Conservation (phyloP, 2,797 vertebrate genomes). For the Melanogrammus aeglefinus region DNA sequence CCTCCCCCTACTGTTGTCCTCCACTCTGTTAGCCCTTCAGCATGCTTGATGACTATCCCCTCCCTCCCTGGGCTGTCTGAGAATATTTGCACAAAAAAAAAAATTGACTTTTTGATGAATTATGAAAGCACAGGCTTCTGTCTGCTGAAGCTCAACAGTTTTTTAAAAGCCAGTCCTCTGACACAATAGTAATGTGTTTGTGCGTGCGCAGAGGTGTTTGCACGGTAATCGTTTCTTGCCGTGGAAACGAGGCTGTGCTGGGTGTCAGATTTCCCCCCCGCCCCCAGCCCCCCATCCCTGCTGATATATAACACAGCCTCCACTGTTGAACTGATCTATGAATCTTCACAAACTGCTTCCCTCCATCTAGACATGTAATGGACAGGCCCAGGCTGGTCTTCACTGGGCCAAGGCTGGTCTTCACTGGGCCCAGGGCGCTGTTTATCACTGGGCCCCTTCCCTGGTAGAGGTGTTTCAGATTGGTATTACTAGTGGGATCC, state of each 20-base stretch:
- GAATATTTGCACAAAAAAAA: background rate
- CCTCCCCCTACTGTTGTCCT: slow-evolving; percentile 2
- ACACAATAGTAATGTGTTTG: background rate
- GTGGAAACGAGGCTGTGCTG: slow-evolving; percentile 46
- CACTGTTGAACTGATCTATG: slow-evolving; percentile 64
- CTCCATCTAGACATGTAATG: slow-evolving; percentile 40
- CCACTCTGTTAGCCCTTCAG: slow-evolving; percentile 34
- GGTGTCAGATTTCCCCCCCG: slow-evolving; percentile 66
- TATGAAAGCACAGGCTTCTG: background rate
- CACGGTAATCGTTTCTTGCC: slow-evolving; percentile 24
- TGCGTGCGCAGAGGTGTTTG: background rate
- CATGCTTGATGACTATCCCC: background rate
- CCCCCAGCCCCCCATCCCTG: slow-evolving; percentile 14
- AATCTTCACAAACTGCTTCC: slow-evolving; percentile 41
- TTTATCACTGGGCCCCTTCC: too few species aligned
- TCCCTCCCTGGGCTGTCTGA: background rate
- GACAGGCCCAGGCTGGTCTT: slow-evolving; percentile 10
- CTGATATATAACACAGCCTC: slow-evolving; percentile 19
- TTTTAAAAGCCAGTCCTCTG: too few species aligned
- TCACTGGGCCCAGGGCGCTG: too few species aligned
- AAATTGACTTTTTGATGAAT: background rate
- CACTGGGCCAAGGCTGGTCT: too few species aligned
- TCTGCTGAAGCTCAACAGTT: background rate
- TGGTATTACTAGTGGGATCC: too few species aligned
- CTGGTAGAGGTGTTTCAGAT: too few species aligned